A percentile compares a stretch with the other conserved stretches of the same genome.
These are phyloP conservation scores for Lycia hirtaria DNA, from an alignment of 2,888 invertebrate genomes.

Conservation along the genomic window DNA sequence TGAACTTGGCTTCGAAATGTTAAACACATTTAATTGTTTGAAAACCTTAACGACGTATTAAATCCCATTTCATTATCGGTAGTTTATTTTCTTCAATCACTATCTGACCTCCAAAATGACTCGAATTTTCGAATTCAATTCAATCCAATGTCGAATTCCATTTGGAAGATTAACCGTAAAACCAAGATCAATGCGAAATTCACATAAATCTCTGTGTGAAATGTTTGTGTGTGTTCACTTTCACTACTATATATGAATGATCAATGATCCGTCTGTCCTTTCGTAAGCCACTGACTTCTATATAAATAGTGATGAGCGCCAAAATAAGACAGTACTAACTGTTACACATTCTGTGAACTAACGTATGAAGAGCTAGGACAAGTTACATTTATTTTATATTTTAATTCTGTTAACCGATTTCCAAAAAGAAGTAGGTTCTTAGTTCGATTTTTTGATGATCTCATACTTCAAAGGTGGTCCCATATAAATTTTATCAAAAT, in stretches of 20 bases:
- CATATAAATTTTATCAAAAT: no score
- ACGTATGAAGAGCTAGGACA: constrained; percentile 5
- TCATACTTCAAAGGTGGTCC: no score
- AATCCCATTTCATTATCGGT: constrained; percentile 7
- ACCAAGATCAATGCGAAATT: constrained; percentile 9
- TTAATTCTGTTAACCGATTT: neutral
- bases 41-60: neutral
- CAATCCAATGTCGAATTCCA: constrained; percentile 10
- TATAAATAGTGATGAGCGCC: constrained; percentile 58
- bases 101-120: constrained; percentile 8
- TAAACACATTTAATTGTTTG: neutral
- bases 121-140: neutral
- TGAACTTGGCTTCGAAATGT: neutral
- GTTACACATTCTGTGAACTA: constrained; percentile 4
- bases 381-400: neutral
- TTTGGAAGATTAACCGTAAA: constrained; percentile 13
- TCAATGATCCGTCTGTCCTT: constrained; percentile 53
- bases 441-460: no score
- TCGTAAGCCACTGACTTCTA: constrained; percentile 66
- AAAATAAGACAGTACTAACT: constrained; percentile 46
- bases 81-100: constrained; percentile 5
- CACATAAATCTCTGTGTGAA: constrained; percentile 17
- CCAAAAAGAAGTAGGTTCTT: no score
- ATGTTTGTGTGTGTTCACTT: constrained; percentile 36
- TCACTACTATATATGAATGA: constrained; percentile 53